Conservation (phyloP, 35 echinoderm and acorn worm genomes). For the Lytechinus variegatus region DNA sequence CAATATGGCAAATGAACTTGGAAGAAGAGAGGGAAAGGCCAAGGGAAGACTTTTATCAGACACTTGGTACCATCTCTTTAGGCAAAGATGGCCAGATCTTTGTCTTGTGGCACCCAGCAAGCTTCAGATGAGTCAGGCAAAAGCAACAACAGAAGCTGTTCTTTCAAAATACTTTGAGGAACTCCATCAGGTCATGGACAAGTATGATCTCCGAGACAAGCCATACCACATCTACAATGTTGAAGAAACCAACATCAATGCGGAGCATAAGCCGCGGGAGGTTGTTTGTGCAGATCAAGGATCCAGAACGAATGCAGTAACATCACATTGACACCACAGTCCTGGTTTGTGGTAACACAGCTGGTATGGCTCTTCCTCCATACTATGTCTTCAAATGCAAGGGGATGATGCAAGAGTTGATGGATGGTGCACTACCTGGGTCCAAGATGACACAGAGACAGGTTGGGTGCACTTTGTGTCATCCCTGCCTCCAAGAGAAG, state of each 20-base stretch:
- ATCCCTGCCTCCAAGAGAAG: neutral
- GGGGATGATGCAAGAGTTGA: neutral
- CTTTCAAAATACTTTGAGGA: neutral
- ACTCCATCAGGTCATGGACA: neutral
- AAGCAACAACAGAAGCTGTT: neutral
- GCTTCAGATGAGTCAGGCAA: neutral
- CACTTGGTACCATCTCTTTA: neutral
- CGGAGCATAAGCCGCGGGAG: neutral
- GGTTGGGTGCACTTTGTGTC: neutral
- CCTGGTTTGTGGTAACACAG: neutral
- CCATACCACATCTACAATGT: neutral
- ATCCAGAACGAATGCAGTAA: neutral
- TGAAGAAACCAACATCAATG: neutral
- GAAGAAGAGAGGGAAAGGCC: neutral
- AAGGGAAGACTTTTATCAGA: neutral
- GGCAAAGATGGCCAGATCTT: neutral
- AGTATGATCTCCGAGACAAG: neutral
- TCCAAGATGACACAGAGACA: neutral
- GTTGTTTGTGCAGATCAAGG: neutral
- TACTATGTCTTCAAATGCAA: slow-evolving; percentile 27
- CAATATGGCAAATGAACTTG: neutral
- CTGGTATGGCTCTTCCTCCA: slow-evolving; percentile 5
- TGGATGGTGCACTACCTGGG: neutral
- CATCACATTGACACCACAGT: slow-evolving; percentile 26
- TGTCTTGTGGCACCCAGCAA: neutral